These are phyloP conservation scores for Dicyrtoma fusca DNA, from an alignment of 2,888 invertebrate species.

Conservation along the genomic window DNA sequence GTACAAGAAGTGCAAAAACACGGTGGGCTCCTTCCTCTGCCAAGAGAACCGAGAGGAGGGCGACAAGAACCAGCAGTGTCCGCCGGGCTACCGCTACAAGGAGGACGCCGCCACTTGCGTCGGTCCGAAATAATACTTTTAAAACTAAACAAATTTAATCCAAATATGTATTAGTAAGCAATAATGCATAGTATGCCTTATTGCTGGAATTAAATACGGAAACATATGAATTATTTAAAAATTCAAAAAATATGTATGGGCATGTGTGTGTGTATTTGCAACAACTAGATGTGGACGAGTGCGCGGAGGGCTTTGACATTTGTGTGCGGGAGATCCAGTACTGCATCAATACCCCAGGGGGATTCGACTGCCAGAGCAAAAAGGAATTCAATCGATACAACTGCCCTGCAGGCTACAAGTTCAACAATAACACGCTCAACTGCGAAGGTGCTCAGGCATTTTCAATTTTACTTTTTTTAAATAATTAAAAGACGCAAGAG, in stretches of 20 bases:
- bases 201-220: no score
- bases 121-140: constrained; percentile 54
- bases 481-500: no score
- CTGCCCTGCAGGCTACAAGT: constrained; percentile 59
- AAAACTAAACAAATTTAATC: no score
- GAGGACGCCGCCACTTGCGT: constrained; percentile 51
- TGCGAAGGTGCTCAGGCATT: constrained; percentile 59
- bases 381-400: constrained; percentile 57
- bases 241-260: constrained; percentile 46
- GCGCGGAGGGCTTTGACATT: constrained; percentile 67
- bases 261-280: constrained; percentile 57
- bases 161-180: background rate
- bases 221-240: no score
- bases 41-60: constrained; percentile 53
- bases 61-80: constrained; percentile 53
- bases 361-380: constrained; percentile 59
- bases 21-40: constrained; percentile 62
- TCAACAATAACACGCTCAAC: constrained; percentile 57
- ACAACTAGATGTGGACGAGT: constrained; percentile 78
- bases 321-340: constrained; percentile 70
- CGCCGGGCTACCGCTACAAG: constrained; percentile 57
- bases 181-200: background rate
- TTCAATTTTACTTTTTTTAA: no score
- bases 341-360: constrained; percentile 70
- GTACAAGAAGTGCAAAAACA: constrained; percentile 62